Evolutionary conservation across 2,888 invertebrate genomes (phyloP).

Genomic region (Cephonodes hylas): DNA sequence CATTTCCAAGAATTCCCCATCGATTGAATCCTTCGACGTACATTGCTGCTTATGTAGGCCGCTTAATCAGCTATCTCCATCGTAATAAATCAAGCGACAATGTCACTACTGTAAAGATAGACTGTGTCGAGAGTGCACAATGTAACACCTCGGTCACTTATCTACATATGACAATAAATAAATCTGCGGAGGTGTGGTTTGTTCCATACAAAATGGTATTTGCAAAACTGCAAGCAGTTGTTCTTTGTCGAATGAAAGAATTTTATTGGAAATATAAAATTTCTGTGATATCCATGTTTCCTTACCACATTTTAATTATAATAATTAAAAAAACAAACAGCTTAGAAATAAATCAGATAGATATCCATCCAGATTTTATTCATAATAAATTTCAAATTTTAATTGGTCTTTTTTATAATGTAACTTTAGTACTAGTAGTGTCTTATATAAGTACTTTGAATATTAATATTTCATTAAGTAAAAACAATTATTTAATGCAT

Average conservation of each 20-base stretch:
- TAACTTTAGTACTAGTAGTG: too few relatives aligned
- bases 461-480: too few relatives aligned
- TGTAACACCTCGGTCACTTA: background rate
- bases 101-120: background rate
- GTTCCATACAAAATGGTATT: background rate
- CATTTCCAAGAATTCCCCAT: background rate
- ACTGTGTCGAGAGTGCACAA: background rate
- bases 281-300: too few relatives aligned
- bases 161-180: constrained; percentile 7
- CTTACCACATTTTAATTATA: too few relatives aligned
- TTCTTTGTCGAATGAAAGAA: background rate
- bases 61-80: background rate
- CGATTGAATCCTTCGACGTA: background rate
- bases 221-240: background rate
- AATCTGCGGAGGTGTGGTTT: background rate
- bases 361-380: too few relatives aligned
- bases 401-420: too few relatives aligned
- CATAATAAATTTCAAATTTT: too few relatives aligned
- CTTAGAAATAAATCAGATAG: too few relatives aligned
- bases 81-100: constrained; percentile 3
- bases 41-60: background rate
- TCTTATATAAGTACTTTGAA: too few relatives aligned
- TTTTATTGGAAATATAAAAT: too few relatives aligned
- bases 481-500: too few relatives aligned
- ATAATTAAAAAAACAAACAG: too few relatives aligned